Base-by-base conservation (phyloP, 2,113 vertebrate species). In the Bos javanicus region DNA sequence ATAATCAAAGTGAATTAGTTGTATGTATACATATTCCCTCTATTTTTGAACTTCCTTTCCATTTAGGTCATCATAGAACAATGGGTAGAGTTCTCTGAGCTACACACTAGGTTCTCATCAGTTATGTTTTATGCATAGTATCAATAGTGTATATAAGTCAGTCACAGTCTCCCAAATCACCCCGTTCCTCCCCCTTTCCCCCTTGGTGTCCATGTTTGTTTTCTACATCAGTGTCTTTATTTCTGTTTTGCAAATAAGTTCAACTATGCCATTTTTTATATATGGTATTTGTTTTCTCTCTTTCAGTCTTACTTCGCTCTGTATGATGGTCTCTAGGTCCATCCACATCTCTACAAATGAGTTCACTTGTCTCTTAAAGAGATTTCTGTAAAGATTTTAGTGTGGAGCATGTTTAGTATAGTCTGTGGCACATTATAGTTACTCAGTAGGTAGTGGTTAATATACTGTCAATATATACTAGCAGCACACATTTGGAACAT, bases 401-500 rank as follows among this genome's bases (percentile, higher is more conserved):
- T 8, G 82, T 5, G 83, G 26, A 92, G 10, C 52, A 57, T 89
- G 62, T 74, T 90, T 87, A 83, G 28, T 74, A 33, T 85, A 57
- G 23, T 93, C 90, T 93, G 17, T 23, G 25, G 25, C 19, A 95
- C 19, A 88, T 92, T 87, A 39, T 3, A 94, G n/a, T 15, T 60
- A 92, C 7, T 43, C 74, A 90, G 48, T 43, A 30, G 8, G 30
- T 87, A 54, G 16, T 67, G 48, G 83, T 1, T 96, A 56, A 87
- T 71, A 78, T 13, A 56, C 13, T 50, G 54, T 76, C 43, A 67
- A 67, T 54, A 83, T 85, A 76, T 33, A 74, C 2, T 48, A 82
- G 33, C 25, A 54, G 30, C 2, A 90, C 83, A 78, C 9, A 46
- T 87, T 82, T 93, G 50, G 50, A 74, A 97, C 87, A 90, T 87